phyloP scores from a whole-genome alignment of 2,888 invertebrate species.

The Neoascia interrupta region DNA sequence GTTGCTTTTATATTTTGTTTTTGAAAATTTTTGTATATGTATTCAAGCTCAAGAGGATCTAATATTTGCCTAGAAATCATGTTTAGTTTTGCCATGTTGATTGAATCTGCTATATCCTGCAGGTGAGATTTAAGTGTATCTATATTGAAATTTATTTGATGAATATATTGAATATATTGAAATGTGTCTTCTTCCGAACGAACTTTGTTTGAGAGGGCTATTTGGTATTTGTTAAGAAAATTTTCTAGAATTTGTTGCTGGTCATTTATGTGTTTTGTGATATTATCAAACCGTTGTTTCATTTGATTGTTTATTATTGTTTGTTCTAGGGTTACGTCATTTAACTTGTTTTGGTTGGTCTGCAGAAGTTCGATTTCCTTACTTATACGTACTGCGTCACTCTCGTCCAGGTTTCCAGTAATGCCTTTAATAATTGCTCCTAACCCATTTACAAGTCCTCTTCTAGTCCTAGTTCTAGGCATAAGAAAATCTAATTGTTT shows the following conservation, averaged over 20 bases:
- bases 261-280: conserved; percentile 5
- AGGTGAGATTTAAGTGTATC: conserved; percentile 15
- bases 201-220: neutral
- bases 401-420: no score
- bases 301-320: conserved; percentile 18
- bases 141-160: conserved; percentile 22
- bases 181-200: conserved; percentile 10
- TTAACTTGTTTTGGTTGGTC: no score
- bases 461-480: conserved; percentile 24
- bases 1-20: neutral
- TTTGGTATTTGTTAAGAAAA: neutral
- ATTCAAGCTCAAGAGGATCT: neutral
- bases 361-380: conserved; percentile 13
- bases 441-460: conserved; percentile 20
- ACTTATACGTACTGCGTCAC: conserved; percentile 26
- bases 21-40: neutral
- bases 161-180: conserved; percentile 13
- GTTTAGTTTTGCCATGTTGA: conserved; percentile 22
- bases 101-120: conserved; percentile 17
- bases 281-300: conserved; percentile 6
- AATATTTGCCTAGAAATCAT: conserved; percentile 27
- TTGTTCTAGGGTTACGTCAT: no score
- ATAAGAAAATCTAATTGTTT: conserved; percentile 2
- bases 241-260: conserved; percentile 6
- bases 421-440: conserved; percentile 25